A percentile compares a stretch with the other conserved stretches of the same genome.
These are phyloP conservation scores for Eulithis testata DNA, from an alignment of 2,888 invertebrate genomes.

Conservation along the genomic window DNA sequence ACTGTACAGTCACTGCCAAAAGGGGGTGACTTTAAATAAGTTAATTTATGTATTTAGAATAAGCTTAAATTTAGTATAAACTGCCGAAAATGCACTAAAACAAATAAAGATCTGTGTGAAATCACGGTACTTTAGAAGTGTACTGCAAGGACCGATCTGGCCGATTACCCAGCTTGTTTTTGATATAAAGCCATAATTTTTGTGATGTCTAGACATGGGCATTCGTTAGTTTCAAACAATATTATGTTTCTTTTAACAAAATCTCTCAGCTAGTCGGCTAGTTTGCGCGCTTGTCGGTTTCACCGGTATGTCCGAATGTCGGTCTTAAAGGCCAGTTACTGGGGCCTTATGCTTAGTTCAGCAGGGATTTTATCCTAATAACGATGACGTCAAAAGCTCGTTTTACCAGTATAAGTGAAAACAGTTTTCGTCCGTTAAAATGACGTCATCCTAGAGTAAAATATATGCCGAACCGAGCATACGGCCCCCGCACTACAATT, in stretches of 20 bases:
- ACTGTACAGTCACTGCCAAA: constrained; percentile 5
- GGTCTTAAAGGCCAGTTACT: constrained; percentile 6
- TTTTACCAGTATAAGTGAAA: too few relatives aligned
- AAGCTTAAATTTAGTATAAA: constrained; percentile 1
- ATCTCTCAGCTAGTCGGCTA: background rate
- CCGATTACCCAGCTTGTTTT: background rate
- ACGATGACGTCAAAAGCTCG: too few relatives aligned
- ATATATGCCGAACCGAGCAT: too few relatives aligned
- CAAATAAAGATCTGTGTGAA: background rate
- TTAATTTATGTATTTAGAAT: constrained; percentile 10
- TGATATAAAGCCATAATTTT: background rate
- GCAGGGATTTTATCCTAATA: too few relatives aligned
- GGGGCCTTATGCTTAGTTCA: too few relatives aligned
- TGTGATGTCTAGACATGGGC: too few relatives aligned
- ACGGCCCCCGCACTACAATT: constrained; percentile 5
- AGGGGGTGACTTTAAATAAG: constrained; percentile 5
- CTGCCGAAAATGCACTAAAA: background rate
- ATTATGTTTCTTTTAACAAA: background rate
- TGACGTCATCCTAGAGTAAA: too few relatives aligned
- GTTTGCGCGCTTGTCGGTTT: background rate
- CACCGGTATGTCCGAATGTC: background rate
- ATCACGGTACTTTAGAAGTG: too few relatives aligned
- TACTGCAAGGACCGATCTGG: too few relatives aligned
- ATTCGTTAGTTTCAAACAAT: background rate
- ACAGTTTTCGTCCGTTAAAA: too few relatives aligned